Evolutionary conservation across 2,113 vertebrate genomes (phyloP), one percentile per base, ranked within the genome.

Genomic region (Leptodactylus fuscus): DNA sequence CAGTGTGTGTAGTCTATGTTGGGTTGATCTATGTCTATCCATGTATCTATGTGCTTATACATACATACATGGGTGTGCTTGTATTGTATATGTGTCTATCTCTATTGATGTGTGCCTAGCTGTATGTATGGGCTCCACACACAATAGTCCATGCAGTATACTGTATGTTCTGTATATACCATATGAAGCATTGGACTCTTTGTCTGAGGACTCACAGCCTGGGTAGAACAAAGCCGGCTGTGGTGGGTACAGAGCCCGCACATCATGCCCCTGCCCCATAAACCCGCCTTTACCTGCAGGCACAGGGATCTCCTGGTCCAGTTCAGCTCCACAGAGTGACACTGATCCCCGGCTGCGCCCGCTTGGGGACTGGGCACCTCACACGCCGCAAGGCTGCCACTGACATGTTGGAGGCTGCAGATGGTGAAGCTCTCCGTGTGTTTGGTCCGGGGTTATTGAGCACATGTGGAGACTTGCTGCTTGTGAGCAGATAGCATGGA

Each of bases 181-280:
- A 20, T 22, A 34, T 22, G 73, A 11, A 55, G 32, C 78, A 62
- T 55, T 48, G 16, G 69, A 36, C 79, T 46, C 83, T 86, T 80
- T 86, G 84, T 86, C 60, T 80, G n/a, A 29, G 22, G 48, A 49
- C 46, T n/a, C 18, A 38, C 27, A 41, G 11, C 41, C 75, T n/a
- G 58, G 65, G 60, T 62, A 85, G 83, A 85, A 85, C 83, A 85
- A 85, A 85, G 83, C 83, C 65, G 41, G 29, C 83, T 69, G 41
- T 38, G 82, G 16, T 32, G 24, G 62, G 29, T 80, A 11, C 15
- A 18, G 27, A 22, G 15, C 18, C 76, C 15, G 32, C 34, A 34
- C 11, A 41, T 71, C 11, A 41, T 71, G 81, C 53, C 46, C 22
- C 6, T 24, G 44, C 53, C 53, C 38, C 38, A 38, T 29, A 13